Evolutionary conservation across 2,888 invertebrate genomes (phyloP).

Genomic region (Amblyteles armatorius): DNA sequence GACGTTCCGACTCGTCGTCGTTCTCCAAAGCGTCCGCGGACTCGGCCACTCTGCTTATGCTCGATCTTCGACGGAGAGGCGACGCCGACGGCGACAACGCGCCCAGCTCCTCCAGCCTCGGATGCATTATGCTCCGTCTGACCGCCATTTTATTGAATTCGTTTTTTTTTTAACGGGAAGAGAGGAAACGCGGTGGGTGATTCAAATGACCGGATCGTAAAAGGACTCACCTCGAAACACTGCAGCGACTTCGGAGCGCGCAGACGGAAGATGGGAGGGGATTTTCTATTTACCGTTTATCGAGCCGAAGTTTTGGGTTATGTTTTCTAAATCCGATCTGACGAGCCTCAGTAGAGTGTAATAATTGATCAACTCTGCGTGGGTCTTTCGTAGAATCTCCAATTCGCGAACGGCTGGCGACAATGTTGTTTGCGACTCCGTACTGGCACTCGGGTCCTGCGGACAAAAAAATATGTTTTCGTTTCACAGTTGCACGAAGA

Average conservation of each 20-base stretch:
- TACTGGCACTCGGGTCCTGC: conserved; percentile 42
- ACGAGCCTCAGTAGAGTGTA: conserved; percentile 69
- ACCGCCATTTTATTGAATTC: conserved; percentile 29
- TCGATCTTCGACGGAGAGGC: conserved; percentile 69
- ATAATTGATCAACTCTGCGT: conserved; percentile 70
- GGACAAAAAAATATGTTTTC: neutral
- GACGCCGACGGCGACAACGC: conserved; percentile 50
- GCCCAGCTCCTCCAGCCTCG: conserved; percentile 45
- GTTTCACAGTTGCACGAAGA: neutral
- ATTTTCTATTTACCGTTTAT: conserved; percentile 48
- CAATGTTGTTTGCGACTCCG: conserved; percentile 25
- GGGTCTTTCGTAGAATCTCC: conserved; percentile 65
- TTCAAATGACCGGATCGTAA: neutral
- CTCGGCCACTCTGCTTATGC: neutral
- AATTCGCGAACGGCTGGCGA: conserved; percentile 57
- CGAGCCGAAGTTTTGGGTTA: conserved; percentile 59
- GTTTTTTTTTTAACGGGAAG: neutral
- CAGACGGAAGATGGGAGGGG: no score
- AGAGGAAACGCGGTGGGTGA: neutral
- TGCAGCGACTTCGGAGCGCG: neutral
- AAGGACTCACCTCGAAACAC: neutral
- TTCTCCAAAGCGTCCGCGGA: conserved; percentile 69
- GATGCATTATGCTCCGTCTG: conserved; percentile 49
- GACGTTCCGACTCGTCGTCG: conserved; percentile 79
- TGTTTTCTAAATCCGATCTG: conserved; percentile 73